These are phyloP conservation scores for Acrocephalus scirpaceus DNA, from an alignment of 2,797 vertebrate species.

Conservation along the genomic window DNA sequence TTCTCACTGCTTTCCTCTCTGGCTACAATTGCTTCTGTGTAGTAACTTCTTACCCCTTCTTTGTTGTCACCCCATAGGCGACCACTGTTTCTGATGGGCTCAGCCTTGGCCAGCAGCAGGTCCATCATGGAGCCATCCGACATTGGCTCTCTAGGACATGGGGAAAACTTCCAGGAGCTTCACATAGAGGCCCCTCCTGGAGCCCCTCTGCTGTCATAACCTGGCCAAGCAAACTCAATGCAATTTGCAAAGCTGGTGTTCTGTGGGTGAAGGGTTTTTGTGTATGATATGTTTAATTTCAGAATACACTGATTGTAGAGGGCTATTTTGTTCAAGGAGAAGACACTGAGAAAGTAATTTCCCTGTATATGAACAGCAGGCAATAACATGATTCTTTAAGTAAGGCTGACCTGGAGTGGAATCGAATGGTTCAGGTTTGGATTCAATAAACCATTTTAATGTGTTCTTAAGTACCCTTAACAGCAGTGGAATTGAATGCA, in stretches of 20 bases:
- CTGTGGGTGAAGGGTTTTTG: not conserved
- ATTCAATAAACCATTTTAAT: not conserved
- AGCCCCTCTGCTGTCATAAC: not conserved
- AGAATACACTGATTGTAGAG: not conserved
- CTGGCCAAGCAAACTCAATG: not conserved
- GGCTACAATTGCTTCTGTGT: not conserved
- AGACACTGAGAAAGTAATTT: not conserved
- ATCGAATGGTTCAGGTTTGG: not conserved
- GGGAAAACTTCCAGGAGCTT: not conserved
- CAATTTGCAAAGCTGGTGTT: not conserved
- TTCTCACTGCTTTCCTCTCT: not conserved
- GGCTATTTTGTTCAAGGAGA: not conserved
- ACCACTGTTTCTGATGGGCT: not conserved
- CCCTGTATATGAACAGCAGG: not conserved
- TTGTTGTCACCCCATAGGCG: rapidly evolving
- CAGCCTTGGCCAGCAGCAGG: not conserved
- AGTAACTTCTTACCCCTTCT: not conserved
- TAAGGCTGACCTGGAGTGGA: not conserved
- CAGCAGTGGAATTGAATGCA: not conserved
- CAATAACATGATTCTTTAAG: not conserved
- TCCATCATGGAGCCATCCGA: rapidly evolving
- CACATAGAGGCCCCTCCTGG: not conserved
- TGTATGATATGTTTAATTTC: not conserved
- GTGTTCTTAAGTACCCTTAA: not conserved
- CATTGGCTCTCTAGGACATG: not conserved